These are phyloP conservation scores for Spodoptera exigua DNA, from an alignment of 2,888 invertebrate genomes.

Conservation along the genomic window DNA sequence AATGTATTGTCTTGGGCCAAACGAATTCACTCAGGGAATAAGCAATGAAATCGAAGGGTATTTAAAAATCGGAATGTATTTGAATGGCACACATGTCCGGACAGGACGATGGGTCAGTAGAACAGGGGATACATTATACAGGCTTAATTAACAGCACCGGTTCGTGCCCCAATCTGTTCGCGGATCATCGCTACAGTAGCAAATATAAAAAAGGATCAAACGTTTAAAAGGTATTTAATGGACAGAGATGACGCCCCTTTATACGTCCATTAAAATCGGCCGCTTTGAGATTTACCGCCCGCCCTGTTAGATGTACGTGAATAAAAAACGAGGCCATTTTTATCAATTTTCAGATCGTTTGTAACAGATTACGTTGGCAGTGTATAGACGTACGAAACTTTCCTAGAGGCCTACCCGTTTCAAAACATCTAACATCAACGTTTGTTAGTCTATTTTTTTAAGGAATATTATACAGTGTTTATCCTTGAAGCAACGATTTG, in stretches of 20 bases:
- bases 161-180: constrained; percentile 76
- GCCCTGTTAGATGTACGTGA: constrained; percentile 75
- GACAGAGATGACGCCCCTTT: constrained; percentile 87
- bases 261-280: constrained; percentile 85
- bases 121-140: constrained; percentile 60
- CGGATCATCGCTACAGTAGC: constrained; percentile 82
- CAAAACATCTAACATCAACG: constrained; percentile 30
- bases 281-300: constrained; percentile 85
- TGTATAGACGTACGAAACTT: constrained; percentile 44
- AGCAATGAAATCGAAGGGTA: constrained; percentile 6
- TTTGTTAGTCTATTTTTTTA: constrained; percentile 9
- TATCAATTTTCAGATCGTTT: constrained; percentile 80
- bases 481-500: background rate
- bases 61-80: constrained; percentile 24
- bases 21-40: constrained; percentile 2
- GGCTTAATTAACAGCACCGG: constrained; percentile 80
- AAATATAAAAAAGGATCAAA: constrained; percentile 89
- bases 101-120: constrained; percentile 50
- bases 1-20: no score
- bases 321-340: constrained; percentile 77
- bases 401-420: constrained; percentile 40
- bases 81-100: constrained; percentile 23
- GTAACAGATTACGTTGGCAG: constrained; percentile 71
- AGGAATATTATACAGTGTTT: background rate
- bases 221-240: constrained; percentile 89